Evolutionary conservation across 1,140 invertebrate species (phyloP).

Genomic region (Neuroterus valhalla): DNA sequence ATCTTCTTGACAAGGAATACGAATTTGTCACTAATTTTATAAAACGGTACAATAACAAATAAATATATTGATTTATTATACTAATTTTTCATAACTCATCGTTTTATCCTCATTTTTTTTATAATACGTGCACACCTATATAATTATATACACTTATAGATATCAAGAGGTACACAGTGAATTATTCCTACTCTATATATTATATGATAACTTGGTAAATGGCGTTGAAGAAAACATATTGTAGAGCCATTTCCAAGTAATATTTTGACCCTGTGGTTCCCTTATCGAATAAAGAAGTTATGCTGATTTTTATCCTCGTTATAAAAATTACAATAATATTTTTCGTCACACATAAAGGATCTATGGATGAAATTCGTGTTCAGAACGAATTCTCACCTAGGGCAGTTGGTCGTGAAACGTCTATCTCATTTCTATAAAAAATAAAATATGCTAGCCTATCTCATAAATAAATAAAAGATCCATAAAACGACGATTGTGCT

Average conservation of each 20-base stretch:
- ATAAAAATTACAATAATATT: neutral
- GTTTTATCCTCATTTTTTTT: too few relatives aligned
- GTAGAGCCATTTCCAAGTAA: neutral
- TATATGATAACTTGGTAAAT: neutral
- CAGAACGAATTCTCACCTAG: neutral
- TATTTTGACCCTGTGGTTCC: too few relatives aligned
- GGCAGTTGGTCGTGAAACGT: neutral
- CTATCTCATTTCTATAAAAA: neutral
- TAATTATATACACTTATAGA: too few relatives aligned
- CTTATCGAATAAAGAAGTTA: too few relatives aligned
- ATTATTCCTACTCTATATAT: neutral
- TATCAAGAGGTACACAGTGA: neutral
- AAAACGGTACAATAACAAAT: constrained; percentile 20
- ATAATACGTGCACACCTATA: too few relatives aligned
- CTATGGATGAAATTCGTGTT: neutral
- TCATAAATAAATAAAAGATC: constrained; percentile 12
- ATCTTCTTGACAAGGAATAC: neutral
- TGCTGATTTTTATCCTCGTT: too few relatives aligned
- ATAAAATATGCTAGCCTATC: neutral
- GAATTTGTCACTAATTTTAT: neutral
- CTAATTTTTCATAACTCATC: too few relatives aligned
- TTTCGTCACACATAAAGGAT: neutral
- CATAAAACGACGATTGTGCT: neutral
- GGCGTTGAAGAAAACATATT: constrained; percentile 12
- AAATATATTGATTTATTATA: neutral